phyloP scores from a whole-genome alignment of 1,140 invertebrate genomes.

The Saccostrea cuccullata region DNA sequence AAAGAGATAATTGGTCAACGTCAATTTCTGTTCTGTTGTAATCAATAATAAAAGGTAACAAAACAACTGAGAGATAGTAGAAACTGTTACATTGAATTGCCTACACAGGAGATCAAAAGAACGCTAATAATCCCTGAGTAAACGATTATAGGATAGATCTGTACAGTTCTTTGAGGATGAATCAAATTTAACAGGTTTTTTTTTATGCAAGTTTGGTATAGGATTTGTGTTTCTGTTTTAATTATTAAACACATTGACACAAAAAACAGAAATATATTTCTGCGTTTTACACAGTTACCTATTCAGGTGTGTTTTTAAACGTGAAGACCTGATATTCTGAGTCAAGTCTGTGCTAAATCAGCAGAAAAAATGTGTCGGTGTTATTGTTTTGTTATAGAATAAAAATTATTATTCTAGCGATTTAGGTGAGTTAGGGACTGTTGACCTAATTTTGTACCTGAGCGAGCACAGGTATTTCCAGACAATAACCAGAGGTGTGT shows the following conservation, averaged over 20 bases:
- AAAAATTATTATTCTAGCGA: constrained; percentile 23
- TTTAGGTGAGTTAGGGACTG: constrained; percentile 33
- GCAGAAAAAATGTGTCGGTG: neutral
- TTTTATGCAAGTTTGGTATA: no score
- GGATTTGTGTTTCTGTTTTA: no score
- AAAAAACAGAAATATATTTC: no score
- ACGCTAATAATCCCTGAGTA: no score
- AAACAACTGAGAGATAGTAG: neutral
- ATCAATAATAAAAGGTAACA: neutral
- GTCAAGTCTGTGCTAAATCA: constrained; percentile 18
- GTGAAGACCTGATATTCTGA: neutral
- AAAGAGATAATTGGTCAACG: neutral
- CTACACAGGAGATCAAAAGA: no score
- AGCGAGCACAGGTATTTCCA: constrained; percentile 1
- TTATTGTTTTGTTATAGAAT: constrained; percentile 32
- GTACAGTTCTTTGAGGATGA: no score
- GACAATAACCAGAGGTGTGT: constrained; percentile 33
- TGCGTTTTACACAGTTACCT: neutral
- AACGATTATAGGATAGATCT: no score
- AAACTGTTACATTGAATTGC: no score
- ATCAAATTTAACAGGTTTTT: no score
- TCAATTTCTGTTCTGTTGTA: neutral
- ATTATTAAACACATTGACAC: no score
- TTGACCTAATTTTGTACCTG: constrained; percentile 17
- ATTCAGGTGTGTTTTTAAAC: neutral